A percentile compares a stretch with the other conserved stretches of the same genome.
Evolutionary conservation across 1,140 invertebrate species (phyloP).

Genomic region (Orius laevigatus): DNA sequence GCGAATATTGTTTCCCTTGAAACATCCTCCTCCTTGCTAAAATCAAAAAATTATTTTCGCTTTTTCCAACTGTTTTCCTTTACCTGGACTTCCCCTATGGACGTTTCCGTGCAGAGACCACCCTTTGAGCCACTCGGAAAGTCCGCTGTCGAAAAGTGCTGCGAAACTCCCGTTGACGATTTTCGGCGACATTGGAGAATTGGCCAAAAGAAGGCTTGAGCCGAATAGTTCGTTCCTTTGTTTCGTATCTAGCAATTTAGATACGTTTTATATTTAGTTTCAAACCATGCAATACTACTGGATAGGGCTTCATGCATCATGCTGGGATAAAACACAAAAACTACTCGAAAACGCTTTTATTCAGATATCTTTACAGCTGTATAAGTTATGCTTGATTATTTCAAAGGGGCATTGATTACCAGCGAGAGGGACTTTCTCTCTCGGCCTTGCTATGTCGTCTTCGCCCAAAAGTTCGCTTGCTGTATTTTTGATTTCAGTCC

Average conservation of each 20-base stretch:
- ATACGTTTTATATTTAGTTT: slow-evolving; percentile 1
- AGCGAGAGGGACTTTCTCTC: slow-evolving; percentile 42
- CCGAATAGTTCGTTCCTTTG: slow-evolving; percentile 74
- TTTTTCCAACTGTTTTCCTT: slow-evolving; percentile 26
- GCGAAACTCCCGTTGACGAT: slow-evolving; percentile 93
- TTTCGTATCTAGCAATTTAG: slow-evolving; percentile 45
- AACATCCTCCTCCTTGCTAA: slow-evolving; percentile 61
- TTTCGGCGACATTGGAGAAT: slow-evolving; percentile 92
- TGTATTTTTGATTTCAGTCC: slow-evolving; percentile 70
- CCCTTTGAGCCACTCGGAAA: slow-evolving; percentile 62
- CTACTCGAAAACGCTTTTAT: neutral
- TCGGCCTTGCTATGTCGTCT: slow-evolving; percentile 27
- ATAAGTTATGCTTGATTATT: neutral
- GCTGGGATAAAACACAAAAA: neutral
- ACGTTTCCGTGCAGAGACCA: slow-evolving; percentile 39
- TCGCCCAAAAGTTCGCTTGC: slow-evolving; percentile 52
- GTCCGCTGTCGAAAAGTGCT: slow-evolving; percentile 80
- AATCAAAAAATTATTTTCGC: slow-evolving; percentile 10
- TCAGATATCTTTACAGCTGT: no score
- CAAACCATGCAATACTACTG: neutral
- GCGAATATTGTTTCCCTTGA: slow-evolving; percentile 75
- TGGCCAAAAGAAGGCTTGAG: slow-evolving; percentile 79
- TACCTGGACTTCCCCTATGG: slow-evolving; percentile 58
- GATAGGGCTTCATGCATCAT: neutral
- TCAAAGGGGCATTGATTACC: slow-evolving; percentile 21